Evolutionary conservation across 2,113 vertebrate species (phyloP).

Genomic region (Gnathonemus echidnorhynchus): DNA sequence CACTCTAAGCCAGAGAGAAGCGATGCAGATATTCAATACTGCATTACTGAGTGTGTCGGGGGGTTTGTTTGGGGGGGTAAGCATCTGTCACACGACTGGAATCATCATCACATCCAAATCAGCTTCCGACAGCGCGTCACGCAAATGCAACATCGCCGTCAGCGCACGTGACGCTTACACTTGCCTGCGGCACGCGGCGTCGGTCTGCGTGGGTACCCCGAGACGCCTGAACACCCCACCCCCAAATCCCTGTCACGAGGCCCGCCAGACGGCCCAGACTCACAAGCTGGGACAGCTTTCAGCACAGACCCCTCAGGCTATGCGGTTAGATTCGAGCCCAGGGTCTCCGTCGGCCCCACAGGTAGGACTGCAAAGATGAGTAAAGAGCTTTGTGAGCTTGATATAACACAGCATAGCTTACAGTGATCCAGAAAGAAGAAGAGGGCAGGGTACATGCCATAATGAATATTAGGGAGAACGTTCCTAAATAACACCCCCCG

Average conservation of each 20-base stretch:
- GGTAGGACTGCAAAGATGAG: neutral
- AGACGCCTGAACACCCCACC: neutral
- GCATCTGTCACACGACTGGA: neutral
- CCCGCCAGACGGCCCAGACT: neutral
- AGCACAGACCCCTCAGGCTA: neutral
- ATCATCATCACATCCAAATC: neutral
- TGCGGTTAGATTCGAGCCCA: neutral
- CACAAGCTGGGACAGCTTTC: neutral
- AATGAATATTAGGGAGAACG: neutral
- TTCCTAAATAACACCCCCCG: neutral
- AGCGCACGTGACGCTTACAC: neutral
- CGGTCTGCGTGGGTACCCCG: neutral
- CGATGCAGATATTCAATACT: neutral
- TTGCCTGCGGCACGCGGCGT: neutral
- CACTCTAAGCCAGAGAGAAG: neutral
- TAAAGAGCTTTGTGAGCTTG: neutral
- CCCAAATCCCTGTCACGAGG: neutral
- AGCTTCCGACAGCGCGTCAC: neutral
- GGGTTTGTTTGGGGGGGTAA: neutral
- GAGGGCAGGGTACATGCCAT: neutral
- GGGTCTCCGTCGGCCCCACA: neutral
- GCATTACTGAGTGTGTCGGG: neutral
- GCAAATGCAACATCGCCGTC: neutral
- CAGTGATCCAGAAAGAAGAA: neutral
- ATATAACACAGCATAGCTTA: neutral